phyloP scores from a whole-genome alignment of 2,888 invertebrate genomes.

The Deilephila porcellus region DNA sequence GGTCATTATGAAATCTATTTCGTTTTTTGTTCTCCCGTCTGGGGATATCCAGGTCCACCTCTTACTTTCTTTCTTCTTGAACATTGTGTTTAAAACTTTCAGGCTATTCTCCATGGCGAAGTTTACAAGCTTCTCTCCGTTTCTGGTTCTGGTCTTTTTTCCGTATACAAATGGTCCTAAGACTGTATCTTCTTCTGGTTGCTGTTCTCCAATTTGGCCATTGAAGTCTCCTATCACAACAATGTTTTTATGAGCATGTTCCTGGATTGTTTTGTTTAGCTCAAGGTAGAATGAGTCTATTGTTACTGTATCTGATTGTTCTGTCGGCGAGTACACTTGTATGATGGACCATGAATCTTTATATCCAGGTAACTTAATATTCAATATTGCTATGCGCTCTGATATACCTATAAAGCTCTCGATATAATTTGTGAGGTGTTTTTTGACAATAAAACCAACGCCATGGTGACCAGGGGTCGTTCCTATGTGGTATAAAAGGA shows the following conservation, averaged over 20 bases:
- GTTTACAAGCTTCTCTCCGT: slow-evolving; percentile 38
- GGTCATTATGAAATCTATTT: slow-evolving; percentile 38
- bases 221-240: too few species aligned
- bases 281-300: slow-evolving; percentile 42
- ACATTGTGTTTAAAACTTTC: slow-evolving; percentile 37
- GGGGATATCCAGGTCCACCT: slow-evolving; percentile 39
- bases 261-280: slow-evolving; percentile 40
- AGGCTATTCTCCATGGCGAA: slow-evolving; percentile 39
- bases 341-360: slow-evolving; percentile 44
- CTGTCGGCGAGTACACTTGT: slow-evolving; percentile 45
- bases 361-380: slow-evolving; percentile 41
- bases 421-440: slow-evolving; percentile 36
- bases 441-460: slow-evolving; percentile 46
- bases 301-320: slow-evolving; percentile 37
- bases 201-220: slow-evolving; percentile 40
- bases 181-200: slow-evolving; percentile 36
- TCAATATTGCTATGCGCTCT: slow-evolving; percentile 44
- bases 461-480: slow-evolving; percentile 40
- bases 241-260: slow-evolving; percentile 40
- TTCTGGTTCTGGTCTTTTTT: slow-evolving; percentile 41
- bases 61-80: slow-evolving; percentile 32
- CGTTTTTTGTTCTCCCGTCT: slow-evolving; percentile 33
- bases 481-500: slow-evolving; percentile 40
- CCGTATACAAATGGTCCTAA: slow-evolving; percentile 36
- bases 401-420: slow-evolving; percentile 42